phyloP scores from a whole-genome alignment of 2,113 vertebrate species.

The Anarrhichthys ocellatus region DNA sequence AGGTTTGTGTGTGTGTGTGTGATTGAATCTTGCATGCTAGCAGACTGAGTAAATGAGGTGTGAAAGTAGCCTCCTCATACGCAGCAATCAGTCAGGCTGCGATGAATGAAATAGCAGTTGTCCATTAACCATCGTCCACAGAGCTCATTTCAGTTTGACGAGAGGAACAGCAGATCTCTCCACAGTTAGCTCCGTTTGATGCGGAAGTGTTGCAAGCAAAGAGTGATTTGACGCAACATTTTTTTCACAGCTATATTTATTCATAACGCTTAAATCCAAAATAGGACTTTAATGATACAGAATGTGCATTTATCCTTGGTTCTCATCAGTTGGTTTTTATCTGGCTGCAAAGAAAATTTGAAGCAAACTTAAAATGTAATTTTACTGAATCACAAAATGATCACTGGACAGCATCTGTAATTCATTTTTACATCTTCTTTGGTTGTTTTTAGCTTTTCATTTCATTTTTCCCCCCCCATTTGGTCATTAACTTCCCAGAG shows the following conservation, averaged over 20 bases:
- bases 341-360: background rate
- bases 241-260: background rate
- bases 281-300: background rate
- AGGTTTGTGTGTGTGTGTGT: conserved; percentile 2
- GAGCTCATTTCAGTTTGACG: conserved; percentile 41
- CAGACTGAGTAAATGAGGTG: conserved; percentile 71
- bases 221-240: background rate
- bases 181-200: background rate
- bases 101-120: conserved; percentile 65
- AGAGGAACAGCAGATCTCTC: conserved; percentile 33
- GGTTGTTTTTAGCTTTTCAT: background rate
- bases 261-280: background rate
- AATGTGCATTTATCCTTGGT: background rate
- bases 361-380: background rate
- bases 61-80: conserved; percentile 64
- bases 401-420: background rate
- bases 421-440: background rate
- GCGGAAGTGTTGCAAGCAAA: background rate
- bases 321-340: background rate
- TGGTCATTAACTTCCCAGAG: background rate
- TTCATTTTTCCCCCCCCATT: background rate
- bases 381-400: background rate
- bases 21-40: conserved; percentile 59
- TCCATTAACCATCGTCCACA: conserved; percentile 56
- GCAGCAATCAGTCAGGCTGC: conserved; percentile 61